Conservation (phyloP, 2,113 vertebrate species). For the Strigops habroptila region DNA sequence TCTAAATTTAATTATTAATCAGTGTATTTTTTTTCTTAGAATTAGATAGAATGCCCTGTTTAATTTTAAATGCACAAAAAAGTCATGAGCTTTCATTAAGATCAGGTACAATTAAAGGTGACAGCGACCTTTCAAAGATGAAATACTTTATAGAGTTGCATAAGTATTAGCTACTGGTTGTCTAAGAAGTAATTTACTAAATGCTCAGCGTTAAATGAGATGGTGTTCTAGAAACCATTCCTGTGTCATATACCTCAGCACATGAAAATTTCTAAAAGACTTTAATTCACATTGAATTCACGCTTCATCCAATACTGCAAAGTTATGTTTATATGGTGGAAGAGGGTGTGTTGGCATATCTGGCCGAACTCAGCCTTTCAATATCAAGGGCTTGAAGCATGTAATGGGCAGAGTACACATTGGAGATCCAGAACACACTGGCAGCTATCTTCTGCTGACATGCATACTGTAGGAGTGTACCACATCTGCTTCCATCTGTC, state of each 20-base stretch:
- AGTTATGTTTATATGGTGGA: background rate
- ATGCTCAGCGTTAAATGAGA: background rate
- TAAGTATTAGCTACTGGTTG: background rate
- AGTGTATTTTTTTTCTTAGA: constrained; percentile 22
- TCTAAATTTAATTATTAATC: constrained; percentile 33
- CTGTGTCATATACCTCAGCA: background rate
- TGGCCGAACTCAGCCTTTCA: background rate
- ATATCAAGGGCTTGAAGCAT: background rate
- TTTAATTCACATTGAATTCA: background rate
- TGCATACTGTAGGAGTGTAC: background rate
- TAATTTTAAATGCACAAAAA: constrained; percentile 20
- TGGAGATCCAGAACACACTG: background rate
- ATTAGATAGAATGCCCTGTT: background rate
- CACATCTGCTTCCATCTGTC: background rate
- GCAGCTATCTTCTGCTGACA: background rate
- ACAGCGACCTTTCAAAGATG: background rate
- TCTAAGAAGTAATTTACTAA: background rate
- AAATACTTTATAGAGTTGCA: background rate
- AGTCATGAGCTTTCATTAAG: background rate
- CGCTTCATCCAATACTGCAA: background rate
- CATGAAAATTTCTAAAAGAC: background rate
- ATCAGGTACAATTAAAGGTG: background rate
- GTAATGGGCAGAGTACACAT: background rate
- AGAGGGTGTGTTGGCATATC: background rate
- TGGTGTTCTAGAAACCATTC: background rate